Base-by-base conservation (phyloP, 2,797 vertebrate species). In the Bradypodion pumilum region DNA sequence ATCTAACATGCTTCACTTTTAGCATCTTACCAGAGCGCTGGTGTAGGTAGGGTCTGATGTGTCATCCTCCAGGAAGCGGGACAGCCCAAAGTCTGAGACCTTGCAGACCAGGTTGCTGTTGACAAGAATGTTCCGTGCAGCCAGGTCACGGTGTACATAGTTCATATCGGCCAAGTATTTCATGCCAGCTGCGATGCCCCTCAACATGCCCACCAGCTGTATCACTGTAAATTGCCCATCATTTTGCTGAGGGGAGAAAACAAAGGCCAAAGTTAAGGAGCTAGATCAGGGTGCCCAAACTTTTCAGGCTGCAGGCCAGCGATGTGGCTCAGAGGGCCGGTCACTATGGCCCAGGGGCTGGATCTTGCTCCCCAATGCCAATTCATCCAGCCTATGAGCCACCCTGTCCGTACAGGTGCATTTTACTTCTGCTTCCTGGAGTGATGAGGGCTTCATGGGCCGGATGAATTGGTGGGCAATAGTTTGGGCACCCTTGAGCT, bases 41-140 rank as follows among this genome's bases (percentile, higher is more conserved):
- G 98, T 99, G 93, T 99, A 99, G 23, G 98, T 99, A 79, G 98
- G 98, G 90, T 99, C 98, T 1, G 98, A 99, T 0, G 98, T 98
- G 77, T 99, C 98, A 0, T 99, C 98, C 91, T 99, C 98, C 77
- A 99, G 95, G 87, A 99, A 99, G 44, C 98, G 98, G 0, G 98
- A 99, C 76, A 99, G 96, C 56, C 98, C 98, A 0, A 99, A 99
- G 93, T 99, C 98, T 0, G 98, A 99, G 84, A 99, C 98, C 84
- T 99, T 99, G 94, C 98, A 98, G 85, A 99, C 98, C 92, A 99
- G 93, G 95, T 99, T 99, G 95, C 98, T 99, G 95, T 99, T 99
- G 90, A 99, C 98, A 4, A 99, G 96, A 95, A 98, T 99, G 95
- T 99, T 99, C n/a, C 98, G 95, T 0, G 98, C 98, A 0, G 98